Evolutionary conservation across 2,797 vertebrate species (phyloP).

Genomic region (Aeoliscus strigatus): DNA sequence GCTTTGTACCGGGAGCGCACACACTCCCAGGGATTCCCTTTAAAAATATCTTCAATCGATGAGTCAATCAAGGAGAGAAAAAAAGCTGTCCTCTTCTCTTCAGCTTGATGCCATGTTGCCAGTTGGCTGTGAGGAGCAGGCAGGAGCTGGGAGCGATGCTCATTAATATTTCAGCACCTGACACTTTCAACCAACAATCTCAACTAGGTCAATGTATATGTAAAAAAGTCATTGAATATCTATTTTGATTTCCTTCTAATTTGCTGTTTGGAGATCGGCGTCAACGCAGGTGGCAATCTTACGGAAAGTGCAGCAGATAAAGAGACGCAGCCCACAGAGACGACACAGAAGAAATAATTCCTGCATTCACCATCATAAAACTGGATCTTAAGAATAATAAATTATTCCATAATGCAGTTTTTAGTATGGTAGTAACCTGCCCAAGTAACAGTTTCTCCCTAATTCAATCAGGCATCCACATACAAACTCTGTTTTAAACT

Average conservation of each 20-base stretch:
- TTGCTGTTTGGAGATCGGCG: constrained; percentile 64
- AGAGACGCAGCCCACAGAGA: constrained; percentile 23
- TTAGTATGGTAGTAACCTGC: not conserved
- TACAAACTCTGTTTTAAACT: no score
- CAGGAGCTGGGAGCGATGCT: constrained; percentile 78
- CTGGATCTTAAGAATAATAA: constrained; percentile 10
- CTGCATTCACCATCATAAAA: constrained; percentile 1
- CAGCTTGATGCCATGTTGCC: constrained; percentile 78
- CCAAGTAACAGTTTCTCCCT: not conserved
- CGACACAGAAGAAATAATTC: not conserved
- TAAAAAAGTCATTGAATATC: constrained; percentile 75
- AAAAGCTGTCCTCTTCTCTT: constrained; percentile 74
- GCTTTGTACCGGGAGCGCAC: constrained; percentile 78
- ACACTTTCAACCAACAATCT: constrained; percentile 80
- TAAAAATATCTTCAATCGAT: constrained; percentile 88
- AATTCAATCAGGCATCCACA: constrained; percentile 7
- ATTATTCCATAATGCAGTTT: not conserved
- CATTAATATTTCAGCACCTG: constrained; percentile 83
- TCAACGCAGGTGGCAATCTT: constrained; percentile 60
- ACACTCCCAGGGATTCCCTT: constrained; percentile 82
- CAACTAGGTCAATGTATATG: constrained; percentile 85
- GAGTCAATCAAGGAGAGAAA: constrained; percentile 81
- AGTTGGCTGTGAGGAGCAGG: constrained; percentile 78
- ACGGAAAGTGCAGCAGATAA: constrained; percentile 46
- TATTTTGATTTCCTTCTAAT: constrained; percentile 73